phyloP scores from a whole-genome alignment of 2,888 invertebrate genomes.

The Miltochrista miniata region DNA sequence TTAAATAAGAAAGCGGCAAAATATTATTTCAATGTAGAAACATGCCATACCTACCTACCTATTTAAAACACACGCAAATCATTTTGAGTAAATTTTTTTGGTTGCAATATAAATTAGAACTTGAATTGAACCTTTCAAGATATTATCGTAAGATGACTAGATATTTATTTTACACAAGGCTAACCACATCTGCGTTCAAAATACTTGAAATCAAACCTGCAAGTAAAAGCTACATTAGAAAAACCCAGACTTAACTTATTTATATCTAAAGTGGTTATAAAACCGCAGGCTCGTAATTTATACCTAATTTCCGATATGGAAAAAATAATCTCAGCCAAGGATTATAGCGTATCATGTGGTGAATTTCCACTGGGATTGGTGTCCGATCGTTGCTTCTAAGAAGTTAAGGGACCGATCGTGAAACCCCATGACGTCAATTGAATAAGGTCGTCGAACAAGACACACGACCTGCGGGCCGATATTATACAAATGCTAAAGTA shows the following conservation, averaged over 20 bases:
- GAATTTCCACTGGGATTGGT: conserved; percentile 9
- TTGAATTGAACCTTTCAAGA: too few relatives aligned
- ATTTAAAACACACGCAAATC: too few relatives aligned
- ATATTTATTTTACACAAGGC: background rate
- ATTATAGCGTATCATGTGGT: background rate
- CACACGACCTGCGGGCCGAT: background rate
- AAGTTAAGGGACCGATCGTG: conserved; percentile 19
- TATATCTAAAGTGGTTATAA: background rate
- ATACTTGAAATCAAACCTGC: too few relatives aligned
- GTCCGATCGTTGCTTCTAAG: conserved; percentile 18
- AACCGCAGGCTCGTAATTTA: conserved; percentile 4
- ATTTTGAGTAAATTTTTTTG: too few relatives aligned
- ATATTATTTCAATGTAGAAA: too few relatives aligned
- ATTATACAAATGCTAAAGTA: too few relatives aligned
- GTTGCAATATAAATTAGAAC: too few relatives aligned
- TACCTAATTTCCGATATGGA: background rate
- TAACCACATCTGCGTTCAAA: background rate
- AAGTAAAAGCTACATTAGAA: background rate
- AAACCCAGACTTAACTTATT: conserved; percentile 5
- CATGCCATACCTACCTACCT: too few relatives aligned
- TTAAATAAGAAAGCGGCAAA: too few relatives aligned
- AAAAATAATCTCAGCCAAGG: background rate
- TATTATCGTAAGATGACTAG: background rate
- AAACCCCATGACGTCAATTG: conserved; percentile 52
- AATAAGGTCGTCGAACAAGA: conserved; percentile 19